Evolutionary conservation across 2,888 invertebrate species (phyloP).

Genomic region (Aspidiotus destructor): DNA sequence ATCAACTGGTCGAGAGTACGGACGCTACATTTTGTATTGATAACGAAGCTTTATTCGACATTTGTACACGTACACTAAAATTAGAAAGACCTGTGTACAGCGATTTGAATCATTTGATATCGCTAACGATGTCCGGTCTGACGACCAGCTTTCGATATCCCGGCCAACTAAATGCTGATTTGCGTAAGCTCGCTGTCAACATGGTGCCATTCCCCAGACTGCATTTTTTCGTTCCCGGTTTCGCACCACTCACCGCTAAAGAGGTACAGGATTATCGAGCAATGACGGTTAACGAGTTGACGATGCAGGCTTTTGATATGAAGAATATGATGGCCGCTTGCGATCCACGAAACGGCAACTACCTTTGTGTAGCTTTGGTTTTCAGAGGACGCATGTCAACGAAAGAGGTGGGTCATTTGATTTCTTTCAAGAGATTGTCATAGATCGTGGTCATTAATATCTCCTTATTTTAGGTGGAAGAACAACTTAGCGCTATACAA

Average conservation of each 20-base stretch:
- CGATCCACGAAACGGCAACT: conserved; percentile 22
- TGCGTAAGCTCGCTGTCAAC: conserved; percentile 16
- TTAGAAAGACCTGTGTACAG: conserved; percentile 17
- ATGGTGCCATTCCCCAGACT: conserved; percentile 22
- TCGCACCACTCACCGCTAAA: conserved; percentile 19
- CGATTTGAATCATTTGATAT: conserved; percentile 21
- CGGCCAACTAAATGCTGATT: conserved; percentile 17
- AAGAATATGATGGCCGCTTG: conserved; percentile 25
- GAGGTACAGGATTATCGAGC: conserved; percentile 23
- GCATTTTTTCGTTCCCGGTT: conserved; percentile 23
- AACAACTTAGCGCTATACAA: conserved; percentile 28
- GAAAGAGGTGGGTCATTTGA: conserved; percentile 13
- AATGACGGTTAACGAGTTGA: conserved; percentile 20
- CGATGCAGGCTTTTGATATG: conserved; percentile 27
- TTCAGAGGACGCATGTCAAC: conserved; percentile 22
- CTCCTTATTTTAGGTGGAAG: conserved; percentile 14
- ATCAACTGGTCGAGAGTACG: conserved; percentile 17
- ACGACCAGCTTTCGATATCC: conserved; percentile 20
- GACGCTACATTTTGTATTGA: conserved; percentile 24
- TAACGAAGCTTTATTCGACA: conserved; percentile 24
- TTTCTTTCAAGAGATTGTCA: background rate
- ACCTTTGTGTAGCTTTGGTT: conserved; percentile 18
- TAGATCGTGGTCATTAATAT: background rate
- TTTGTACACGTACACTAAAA: conserved; percentile 20
- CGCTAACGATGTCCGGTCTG: conserved; percentile 14